Evolutionary conservation across 2,797 vertebrate genomes (phyloP).

Genomic region (Vireo griseus): DNA sequence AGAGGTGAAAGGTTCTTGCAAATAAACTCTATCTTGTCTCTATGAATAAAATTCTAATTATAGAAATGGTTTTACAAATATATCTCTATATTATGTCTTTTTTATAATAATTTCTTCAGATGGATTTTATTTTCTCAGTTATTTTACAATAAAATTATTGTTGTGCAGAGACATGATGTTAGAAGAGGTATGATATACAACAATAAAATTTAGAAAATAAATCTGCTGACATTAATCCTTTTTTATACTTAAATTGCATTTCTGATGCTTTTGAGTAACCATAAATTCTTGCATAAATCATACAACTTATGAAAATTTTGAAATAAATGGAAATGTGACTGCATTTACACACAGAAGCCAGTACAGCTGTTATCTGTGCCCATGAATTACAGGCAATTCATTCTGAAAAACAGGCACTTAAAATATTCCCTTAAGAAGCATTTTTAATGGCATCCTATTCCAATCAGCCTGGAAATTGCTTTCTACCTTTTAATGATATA

Average conservation of each 20-base stretch:
- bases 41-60: not conserved
- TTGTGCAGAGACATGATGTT: not conserved
- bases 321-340: not conserved
- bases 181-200: not conserved
- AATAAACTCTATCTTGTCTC: not conserved
- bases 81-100: not conserved
- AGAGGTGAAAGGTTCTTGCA: not conserved
- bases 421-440: not conserved
- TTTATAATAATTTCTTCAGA: not conserved
- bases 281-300: not conserved
- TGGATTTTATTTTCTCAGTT: not conserved
- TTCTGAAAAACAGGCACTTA: not conserved
- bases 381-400: not conserved
- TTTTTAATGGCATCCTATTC: not conserved
- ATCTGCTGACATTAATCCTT: not conserved
- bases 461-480: not conserved
- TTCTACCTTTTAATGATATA: not conserved
- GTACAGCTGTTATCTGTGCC: not conserved
- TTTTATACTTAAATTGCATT: not conserved
- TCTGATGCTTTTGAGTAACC: not conserved
- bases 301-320: not conserved
- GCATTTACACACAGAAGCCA: not conserved
- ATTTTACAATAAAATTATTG: not conserved
- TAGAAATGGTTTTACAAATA: not conserved
- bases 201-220: not conserved